Conservation (phyloP, 2,888 invertebrate genomes). For the Phlogophora meticulosa region DNA sequence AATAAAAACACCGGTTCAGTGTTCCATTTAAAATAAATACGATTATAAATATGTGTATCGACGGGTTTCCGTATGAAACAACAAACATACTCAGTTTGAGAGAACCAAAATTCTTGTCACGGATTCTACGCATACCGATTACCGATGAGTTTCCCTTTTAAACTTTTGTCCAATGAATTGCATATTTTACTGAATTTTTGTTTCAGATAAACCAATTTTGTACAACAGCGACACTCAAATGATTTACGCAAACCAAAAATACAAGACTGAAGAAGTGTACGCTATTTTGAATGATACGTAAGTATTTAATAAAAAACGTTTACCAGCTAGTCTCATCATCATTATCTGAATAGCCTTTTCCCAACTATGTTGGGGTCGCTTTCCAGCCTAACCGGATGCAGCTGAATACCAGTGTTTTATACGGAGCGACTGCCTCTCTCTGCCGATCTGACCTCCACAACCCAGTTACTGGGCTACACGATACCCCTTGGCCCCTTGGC, state of each 20-base stretch:
- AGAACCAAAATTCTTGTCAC: neutral
- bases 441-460: no score
- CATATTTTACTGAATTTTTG: neutral
- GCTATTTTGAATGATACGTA: constrained; percentile 86
- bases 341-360: no score
- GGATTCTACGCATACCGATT: neutral
- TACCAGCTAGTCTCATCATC: neutral
- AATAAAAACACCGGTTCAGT: no score
- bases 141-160: neutral
- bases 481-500: no score
- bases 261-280: constrained; percentile 82
- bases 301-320: constrained; percentile 63
- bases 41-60: neutral
- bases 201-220: constrained; percentile 84
- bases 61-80: neutral
- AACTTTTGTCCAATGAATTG: neutral
- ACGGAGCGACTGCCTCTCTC: no score
- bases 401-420: no score
- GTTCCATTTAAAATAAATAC: neutral
- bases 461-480: no score
- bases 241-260: constrained; percentile 71
- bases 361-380: no score
- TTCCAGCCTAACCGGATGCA: no score
- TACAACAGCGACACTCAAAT: constrained; percentile 75
- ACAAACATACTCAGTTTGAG: neutral